Base-by-base conservation (phyloP, 2,797 vertebrate genomes). In the Enteromius trimaculatus region DNA sequence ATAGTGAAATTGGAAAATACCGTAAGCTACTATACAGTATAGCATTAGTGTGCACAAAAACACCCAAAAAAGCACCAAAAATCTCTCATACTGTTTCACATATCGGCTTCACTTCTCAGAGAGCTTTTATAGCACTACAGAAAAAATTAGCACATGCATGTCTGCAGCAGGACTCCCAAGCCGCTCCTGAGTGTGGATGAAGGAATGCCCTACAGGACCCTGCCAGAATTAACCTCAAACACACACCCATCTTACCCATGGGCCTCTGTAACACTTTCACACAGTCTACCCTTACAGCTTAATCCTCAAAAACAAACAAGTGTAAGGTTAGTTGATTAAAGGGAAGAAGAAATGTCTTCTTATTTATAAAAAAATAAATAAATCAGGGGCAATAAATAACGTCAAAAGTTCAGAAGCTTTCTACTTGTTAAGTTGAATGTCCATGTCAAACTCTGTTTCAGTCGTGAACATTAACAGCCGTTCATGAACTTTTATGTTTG, bases 41-140 rank as follows among this genome's bases (percentile, higher is more conserved):
- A 21, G 26, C 31, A 7, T 77, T 60, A 68, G 31, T 29, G 49
- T 37, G 29, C 31, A n/a, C 44, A 75, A 44, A 49, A 29, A 4
- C 31, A 21, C 17, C 55, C 23, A 60, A 83, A 86, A 89, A 79
- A 83, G 83, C 89, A 64, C 19, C 21, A 55, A 83, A 72, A 53
- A 71, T 71, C 80, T 80, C 65, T 51, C n/a, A 53, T 49, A 64
- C 11, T 58, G 60, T 78, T 64, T 79, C 60, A 51, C 51, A 69
- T 79, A 74, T 44, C 49, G 42, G 68, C 78, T 77, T 72, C 26
- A 55, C 51, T 77, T 62, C 62, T 64, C 34, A 70, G 37, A 66
- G 13, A 42, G 6, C 51, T 42, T 75, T 68, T 74, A 23, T 31
- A 37, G 53, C 29, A 16, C 79, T 34, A 49, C 23, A 14, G 49